Evolutionary conservation across 1,140 invertebrate genomes (phyloP), one percentile per base, ranked within the genome.

Genomic region (Drosophila lacertosa): DNA sequence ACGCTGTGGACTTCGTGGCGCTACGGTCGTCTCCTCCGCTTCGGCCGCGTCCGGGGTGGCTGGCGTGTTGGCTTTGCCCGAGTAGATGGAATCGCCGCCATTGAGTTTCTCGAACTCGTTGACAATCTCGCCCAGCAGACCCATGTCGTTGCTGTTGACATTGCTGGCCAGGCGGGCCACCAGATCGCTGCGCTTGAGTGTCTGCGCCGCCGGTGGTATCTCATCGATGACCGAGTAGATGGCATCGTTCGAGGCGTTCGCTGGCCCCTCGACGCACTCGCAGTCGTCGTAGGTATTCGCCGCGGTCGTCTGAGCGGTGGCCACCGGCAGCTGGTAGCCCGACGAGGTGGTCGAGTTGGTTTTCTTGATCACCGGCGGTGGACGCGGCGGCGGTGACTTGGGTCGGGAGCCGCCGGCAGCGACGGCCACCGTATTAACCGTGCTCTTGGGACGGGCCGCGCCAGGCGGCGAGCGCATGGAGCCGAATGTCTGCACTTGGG

Each of bases 151-250:
- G 47, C 20, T 29, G 35, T 67, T 66, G 6, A 92, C 91, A 76
- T 92, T 93, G 13, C 68, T 74, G 84, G 91, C 9, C 92, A 91
- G 0, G 44, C 74, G 88, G 58, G 73, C 76, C 6, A 90, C 89
- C 18, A 90, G 65, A 60, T 90, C 89, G 32, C 89, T 90, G 5
- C 89, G 84, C 26, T 90, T 90, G 4, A 90, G 57, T 2, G 89
- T 90, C 91, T 89, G 77, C 2, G 88, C 90, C 24, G 58, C 76
- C 2, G 90, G 76, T 0, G 93, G 93, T 72, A 93, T 93, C 86
- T 97, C 96, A 83, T 97, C 96, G 44, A 97, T 97, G 0, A 96
- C 95, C 1, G 96, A 96, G 80, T 97, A 97, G 65, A 97, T 97
- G 81, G 97, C 97, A 72, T 97, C 96, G 22, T 72, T 77, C 39